Conservation (phyloP, 2,113 vertebrate species). For the Pseudopipra pipra region DNA sequence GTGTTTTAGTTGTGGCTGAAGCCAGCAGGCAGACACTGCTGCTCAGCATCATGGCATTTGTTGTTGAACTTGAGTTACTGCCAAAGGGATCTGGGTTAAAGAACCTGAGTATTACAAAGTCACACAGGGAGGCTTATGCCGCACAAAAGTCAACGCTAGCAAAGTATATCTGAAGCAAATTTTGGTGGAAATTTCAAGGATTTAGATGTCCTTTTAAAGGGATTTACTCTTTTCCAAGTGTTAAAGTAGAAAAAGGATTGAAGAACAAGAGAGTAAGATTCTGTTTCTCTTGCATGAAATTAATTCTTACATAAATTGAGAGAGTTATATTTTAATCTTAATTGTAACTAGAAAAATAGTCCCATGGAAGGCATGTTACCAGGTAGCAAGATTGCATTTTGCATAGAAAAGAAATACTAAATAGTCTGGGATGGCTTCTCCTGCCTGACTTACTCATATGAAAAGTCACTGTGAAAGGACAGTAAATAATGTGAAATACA, state of each 20-base stretch:
- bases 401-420: neutral
- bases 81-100: neutral
- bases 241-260: neutral
- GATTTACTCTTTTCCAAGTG: neutral
- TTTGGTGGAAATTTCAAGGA: neutral
- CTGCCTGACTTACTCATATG: neutral
- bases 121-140: neutral
- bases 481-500: neutral
- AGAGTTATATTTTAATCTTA: neutral
- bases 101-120: neutral
- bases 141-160: neutral
- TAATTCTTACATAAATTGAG: neutral
- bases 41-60: neutral
- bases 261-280: neutral
- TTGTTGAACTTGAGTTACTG: neutral
- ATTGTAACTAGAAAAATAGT: neutral
- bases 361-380: neutral
- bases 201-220: neutral
- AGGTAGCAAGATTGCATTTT: neutral
- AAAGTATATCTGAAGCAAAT: neutral
- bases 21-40: neutral
- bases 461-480: neutral
- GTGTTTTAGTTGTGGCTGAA: neutral
- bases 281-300: neutral
- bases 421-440: neutral